Evolutionary conservation across 2,888 invertebrate genomes (phyloP).

Genomic region (Antheraea yamamai): DNA sequence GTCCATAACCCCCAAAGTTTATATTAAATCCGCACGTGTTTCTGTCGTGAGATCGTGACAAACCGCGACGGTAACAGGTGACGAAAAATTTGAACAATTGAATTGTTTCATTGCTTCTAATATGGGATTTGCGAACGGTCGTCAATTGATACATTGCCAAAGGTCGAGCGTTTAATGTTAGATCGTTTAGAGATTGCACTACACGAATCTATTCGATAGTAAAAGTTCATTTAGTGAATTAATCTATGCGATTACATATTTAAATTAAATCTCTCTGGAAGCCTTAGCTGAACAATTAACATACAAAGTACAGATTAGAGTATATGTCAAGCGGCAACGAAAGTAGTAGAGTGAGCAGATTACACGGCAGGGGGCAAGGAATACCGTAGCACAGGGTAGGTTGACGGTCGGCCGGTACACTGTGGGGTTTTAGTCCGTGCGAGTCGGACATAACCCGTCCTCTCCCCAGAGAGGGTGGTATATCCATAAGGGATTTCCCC

Average conservation of each 20-base stretch:
- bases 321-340: no score
- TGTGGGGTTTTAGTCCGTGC: no score
- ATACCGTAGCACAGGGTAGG: no score
- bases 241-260: neutral
- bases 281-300: no score
- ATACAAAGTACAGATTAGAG: no score
- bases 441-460: no score
- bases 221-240: neutral
- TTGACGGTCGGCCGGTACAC: no score
- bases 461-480: no score
- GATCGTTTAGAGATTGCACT: constrained; percentile 2
- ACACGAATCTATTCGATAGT: neutral
- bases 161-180: constrained; percentile 20
- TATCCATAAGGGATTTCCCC: no score
- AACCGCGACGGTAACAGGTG: constrained; percentile 45
- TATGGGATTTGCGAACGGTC: constrained; percentile 22
- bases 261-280: no score
- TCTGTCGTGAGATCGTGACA: constrained; percentile 52
- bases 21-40: neutral
- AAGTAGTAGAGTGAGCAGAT: no score
- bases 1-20: neutral
- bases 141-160: constrained; percentile 24
- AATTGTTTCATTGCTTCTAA: constrained; percentile 41
- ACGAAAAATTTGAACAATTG: constrained; percentile 55
- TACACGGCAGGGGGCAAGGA: no score